These are phyloP conservation scores for Leptatherina wallacei DNA, from an alignment of 2,797 vertebrate species.

Conservation along the genomic window DNA sequence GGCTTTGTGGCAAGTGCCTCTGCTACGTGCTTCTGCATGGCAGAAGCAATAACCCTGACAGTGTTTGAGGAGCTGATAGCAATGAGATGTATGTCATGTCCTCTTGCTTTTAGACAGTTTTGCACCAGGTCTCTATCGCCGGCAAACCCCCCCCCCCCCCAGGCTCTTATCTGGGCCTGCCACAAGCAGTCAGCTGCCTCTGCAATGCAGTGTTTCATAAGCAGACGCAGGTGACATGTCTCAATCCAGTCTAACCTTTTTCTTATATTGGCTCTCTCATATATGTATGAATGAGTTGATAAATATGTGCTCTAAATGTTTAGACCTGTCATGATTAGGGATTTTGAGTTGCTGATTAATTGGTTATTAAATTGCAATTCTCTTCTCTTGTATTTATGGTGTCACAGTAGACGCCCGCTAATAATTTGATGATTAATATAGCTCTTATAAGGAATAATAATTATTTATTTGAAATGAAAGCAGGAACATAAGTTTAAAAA, in stretches of 20 bases:
- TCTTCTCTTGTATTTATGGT: neutral
- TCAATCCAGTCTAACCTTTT: constrained; percentile 68
- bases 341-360: too few relatives aligned
- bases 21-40: constrained; percentile 31
- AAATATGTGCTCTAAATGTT: constrained; percentile 7
- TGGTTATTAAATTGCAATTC: neutral
- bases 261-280: constrained; percentile 49
- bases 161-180: constrained; percentile 74
- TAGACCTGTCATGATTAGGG: too few relatives aligned
- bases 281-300: constrained; percentile 9
- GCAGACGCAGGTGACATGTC: constrained; percentile 60
- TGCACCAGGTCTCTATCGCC: constrained; percentile 73
- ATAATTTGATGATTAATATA: neutral
- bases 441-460: too few relatives aligned
- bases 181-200: constrained; percentile 75
- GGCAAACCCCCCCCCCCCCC: constrained; percentile 59
- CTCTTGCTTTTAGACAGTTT: constrained; percentile 47
- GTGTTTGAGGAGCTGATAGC: constrained; percentile 73
- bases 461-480: too few relatives aligned
- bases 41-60: constrained; percentile 52
- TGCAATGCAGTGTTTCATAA: constrained; percentile 80
- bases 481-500: too few relatives aligned
- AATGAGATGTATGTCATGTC: constrained; percentile 64
- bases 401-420: neutral
- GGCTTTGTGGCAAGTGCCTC: constrained; percentile 44